Percentiles rank a stretch among this genome's conserved stretches.
Evolutionary conservation across 2,113 vertebrate species (phyloP).

Genomic region (Platichthys flesus): DNA sequence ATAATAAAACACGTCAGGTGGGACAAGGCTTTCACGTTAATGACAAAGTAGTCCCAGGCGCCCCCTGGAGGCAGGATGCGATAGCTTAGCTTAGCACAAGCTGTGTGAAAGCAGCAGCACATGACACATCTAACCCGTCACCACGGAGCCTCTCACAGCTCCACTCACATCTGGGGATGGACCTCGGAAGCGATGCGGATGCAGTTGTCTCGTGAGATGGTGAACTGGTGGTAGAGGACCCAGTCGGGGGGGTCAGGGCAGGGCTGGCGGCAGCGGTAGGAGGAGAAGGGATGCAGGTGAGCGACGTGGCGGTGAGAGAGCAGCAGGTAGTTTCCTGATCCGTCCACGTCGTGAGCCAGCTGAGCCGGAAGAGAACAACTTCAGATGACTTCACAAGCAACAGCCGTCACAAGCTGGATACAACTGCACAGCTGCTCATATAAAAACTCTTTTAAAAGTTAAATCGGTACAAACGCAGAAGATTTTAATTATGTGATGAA

Average conservation of each 20-base stretch:
- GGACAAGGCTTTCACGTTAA: too few species aligned
- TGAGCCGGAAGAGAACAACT: constrained; percentile 51
- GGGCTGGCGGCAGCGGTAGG: constrained; percentile 87
- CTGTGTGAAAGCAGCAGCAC: too few species aligned
- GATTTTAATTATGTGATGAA: too few species aligned
- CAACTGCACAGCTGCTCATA: background rate
- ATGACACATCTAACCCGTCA: too few species aligned
- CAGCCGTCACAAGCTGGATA: background rate
- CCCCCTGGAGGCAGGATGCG: too few species aligned
- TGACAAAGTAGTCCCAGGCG: too few species aligned
- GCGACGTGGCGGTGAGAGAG: constrained; percentile 90
- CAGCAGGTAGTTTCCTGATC: constrained; percentile 91
- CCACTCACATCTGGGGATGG: constrained; percentile 91
- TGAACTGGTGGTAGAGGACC: constrained; percentile 92
- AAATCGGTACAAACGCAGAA: too few species aligned
- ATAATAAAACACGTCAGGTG: too few species aligned
- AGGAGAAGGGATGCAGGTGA: constrained; percentile 88
- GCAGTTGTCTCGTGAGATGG: constrained; percentile 87
- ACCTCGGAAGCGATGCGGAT: constrained; percentile 88
- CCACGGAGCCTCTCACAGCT: background rate
- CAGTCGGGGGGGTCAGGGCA: constrained; percentile 85
- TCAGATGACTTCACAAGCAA: background rate
- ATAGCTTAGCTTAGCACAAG: too few species aligned
- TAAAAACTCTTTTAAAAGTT: too few species aligned
- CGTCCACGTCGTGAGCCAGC: constrained; percentile 91